A percentile compares a stretch with the other conserved stretches of the same genome.
phyloP scores from a whole-genome alignment of 1,140 invertebrate genomes.

The Phthorimaea operculella region DNA sequence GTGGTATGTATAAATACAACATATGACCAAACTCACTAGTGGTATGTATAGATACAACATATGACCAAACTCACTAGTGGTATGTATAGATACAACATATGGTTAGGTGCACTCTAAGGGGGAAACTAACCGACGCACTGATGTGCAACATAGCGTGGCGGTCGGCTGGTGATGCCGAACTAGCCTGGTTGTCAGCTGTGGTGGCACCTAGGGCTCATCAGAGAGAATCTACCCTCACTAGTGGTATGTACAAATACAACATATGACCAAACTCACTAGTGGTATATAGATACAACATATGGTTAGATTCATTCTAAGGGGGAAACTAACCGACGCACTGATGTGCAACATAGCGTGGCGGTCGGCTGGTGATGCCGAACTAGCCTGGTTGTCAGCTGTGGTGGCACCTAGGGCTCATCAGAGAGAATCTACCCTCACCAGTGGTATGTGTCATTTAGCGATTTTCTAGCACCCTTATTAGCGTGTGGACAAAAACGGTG shows the following conservation, averaged over 20 bases:
- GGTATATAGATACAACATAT: too few relatives aligned
- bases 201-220: constrained; percentile 67
- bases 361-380: constrained; percentile 85
- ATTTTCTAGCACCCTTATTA: too few relatives aligned
- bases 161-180: constrained; percentile 85
- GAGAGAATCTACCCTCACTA: constrained; percentile 17
- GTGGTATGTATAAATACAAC: constrained; percentile 19
- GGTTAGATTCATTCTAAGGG: too few relatives aligned
- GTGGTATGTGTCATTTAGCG: constrained; percentile 22
- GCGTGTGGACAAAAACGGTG: too few relatives aligned
- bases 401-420: constrained; percentile 67
- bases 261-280: too few relatives aligned
- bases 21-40: too few relatives aligned
- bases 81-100: too few relatives aligned
- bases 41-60: too few relatives aligned
- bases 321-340: constrained; percentile 88
- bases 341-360: constrained; percentile 91
- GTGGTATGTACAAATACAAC: constrained; percentile 14
- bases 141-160: constrained; percentile 91
- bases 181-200: constrained; percentile 92
- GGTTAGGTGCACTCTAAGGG: too few relatives aligned
- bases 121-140: constrained; percentile 88
- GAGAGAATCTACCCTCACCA: constrained; percentile 17
- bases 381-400: constrained; percentile 92
- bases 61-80: too few relatives aligned